phyloP scores from a whole-genome alignment of 1,140 invertebrate genomes.

The Polypedilum vanderplanki region DNA sequence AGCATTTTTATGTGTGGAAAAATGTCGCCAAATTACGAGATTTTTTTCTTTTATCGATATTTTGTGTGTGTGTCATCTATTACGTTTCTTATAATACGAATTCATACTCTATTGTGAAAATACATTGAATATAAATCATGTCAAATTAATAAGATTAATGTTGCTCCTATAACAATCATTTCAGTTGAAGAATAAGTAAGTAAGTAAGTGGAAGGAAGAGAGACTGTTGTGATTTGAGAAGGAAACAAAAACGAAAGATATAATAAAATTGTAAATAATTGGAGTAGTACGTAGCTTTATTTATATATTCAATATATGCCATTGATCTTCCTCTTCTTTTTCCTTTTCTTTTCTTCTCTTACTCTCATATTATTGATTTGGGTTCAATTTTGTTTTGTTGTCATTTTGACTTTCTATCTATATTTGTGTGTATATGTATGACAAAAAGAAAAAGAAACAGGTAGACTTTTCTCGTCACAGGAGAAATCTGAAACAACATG shows the following conservation, averaged over 20 bases:
- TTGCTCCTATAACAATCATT: slow-evolving; percentile 23
- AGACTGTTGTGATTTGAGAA: background rate
- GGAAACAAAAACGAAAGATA: background rate
- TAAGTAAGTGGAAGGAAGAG: background rate
- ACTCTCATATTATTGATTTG: background rate
- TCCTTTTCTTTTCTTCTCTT: too few species aligned
- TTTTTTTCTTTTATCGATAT: too few species aligned
- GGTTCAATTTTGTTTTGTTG: background rate
- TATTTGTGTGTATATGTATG: too few species aligned
- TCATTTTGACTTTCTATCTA: too few species aligned
- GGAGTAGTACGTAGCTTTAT: background rate
- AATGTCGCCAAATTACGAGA: too few species aligned
- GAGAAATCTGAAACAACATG: too few species aligned
- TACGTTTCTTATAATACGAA: too few species aligned
- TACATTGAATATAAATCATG: slow-evolving; percentile 28
- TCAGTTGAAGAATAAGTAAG: background rate
- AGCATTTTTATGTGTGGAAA: too few species aligned
- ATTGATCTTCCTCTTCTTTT: too few species aligned
- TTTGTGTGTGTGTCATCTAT: too few species aligned
- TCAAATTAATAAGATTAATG: slow-evolving; percentile 29
- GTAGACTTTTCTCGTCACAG: too few species aligned
- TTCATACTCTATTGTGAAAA: background rate
- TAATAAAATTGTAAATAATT: background rate
- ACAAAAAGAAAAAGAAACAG: too few species aligned
- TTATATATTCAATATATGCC: background rate